These are phyloP conservation scores for Plectrocnemia conspersa DNA, from an alignment of 1,140 invertebrate species.

Conservation along the genomic window DNA sequence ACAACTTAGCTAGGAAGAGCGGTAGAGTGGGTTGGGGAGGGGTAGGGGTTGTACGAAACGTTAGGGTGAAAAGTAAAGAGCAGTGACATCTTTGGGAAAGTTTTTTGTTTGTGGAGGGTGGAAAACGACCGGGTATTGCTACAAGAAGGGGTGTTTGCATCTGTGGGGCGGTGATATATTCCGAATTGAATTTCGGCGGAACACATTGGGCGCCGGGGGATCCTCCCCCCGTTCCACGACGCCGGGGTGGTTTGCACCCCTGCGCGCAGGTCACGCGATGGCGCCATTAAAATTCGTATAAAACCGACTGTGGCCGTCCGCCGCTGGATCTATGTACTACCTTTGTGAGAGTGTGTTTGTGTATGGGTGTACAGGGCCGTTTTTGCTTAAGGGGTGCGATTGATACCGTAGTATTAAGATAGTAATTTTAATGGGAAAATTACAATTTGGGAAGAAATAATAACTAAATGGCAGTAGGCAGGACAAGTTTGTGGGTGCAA, in stretches of 20 bases:
- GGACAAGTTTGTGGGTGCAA: too few species aligned
- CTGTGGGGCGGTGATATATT: slow-evolving; percentile 28
- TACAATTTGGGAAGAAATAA: too few species aligned
- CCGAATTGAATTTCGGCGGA: slow-evolving; percentile 31
- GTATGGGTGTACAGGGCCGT: too few species aligned
- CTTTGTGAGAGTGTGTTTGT: too few species aligned
- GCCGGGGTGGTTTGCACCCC: slow-evolving; percentile 5
- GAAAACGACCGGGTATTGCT: neutral
- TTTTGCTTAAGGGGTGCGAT: neutral
- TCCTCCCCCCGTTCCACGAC: neutral
- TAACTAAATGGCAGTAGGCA: too few species aligned
- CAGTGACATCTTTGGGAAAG: slow-evolving; percentile 16
- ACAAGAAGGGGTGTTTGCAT: neutral
- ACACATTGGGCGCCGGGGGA: slow-evolving; percentile 18
- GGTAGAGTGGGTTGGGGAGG: slow-evolving; percentile 1
- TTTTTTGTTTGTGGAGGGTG: neutral
- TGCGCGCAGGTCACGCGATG: slow-evolving; percentile 31
- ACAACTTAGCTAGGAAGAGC: too few species aligned
- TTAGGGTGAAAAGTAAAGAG: slow-evolving; percentile 8
- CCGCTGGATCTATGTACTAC: slow-evolving; percentile 5
- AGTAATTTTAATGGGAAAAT: too few species aligned
- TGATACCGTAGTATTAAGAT: too few species aligned
- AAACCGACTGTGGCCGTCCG: slow-evolving; percentile 14
- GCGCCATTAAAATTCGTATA: slow-evolving; percentile 35
- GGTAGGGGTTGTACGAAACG: neutral